A percentile compares a stretch with the other conserved stretches of the same genome.
phyloP scores from a whole-genome alignment of 2,113 vertebrate species.

The Gorsachius goisagi region DNA sequence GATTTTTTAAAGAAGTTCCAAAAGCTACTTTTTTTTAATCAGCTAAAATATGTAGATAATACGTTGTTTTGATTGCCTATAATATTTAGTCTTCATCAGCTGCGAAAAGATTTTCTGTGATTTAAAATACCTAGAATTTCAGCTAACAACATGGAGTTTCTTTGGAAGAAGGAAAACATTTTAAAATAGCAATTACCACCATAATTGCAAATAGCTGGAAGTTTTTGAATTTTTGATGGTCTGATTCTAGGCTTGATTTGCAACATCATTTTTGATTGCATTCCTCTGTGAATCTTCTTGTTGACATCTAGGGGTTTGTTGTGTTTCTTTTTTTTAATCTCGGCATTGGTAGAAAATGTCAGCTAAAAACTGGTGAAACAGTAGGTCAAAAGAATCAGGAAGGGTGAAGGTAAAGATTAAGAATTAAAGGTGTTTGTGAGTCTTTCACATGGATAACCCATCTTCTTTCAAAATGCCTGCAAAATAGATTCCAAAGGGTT shows the following conservation, averaged over 20 bases:
- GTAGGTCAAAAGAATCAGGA: background rate
- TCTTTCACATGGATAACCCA: background rate
- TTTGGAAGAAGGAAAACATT: slow-evolving; percentile 74
- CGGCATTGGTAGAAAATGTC: slow-evolving; percentile 1
- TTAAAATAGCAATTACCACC: slow-evolving; percentile 78
- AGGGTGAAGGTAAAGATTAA: background rate
- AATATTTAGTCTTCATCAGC: slow-evolving; percentile 75
- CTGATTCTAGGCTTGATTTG: slow-evolving; percentile 77
- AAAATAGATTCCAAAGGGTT: background rate
- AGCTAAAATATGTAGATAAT: slow-evolving; percentile 78
- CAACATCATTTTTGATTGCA: slow-evolving; percentile 73
- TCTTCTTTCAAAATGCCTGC: background rate
- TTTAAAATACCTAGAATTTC: slow-evolving; percentile 74
- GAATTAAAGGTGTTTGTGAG: background rate
- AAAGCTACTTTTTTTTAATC: slow-evolving; percentile 66
- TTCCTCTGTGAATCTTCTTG: slow-evolving; percentile 59
- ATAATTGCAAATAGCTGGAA: slow-evolving; percentile 75
- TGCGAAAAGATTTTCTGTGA: slow-evolving; percentile 69
- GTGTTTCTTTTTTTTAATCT: background rate
- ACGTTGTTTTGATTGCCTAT: slow-evolving; percentile 74
- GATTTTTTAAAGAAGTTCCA: slow-evolving; percentile 34
- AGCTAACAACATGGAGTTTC: slow-evolving; percentile 66
- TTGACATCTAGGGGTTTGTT: slow-evolving; percentile 29
- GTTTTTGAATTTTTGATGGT: slow-evolving; percentile 73
- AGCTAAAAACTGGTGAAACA: background rate